Evolutionary conservation across 1,140 invertebrate species (phyloP).

Genomic region (Drosophila repleta): DNA sequence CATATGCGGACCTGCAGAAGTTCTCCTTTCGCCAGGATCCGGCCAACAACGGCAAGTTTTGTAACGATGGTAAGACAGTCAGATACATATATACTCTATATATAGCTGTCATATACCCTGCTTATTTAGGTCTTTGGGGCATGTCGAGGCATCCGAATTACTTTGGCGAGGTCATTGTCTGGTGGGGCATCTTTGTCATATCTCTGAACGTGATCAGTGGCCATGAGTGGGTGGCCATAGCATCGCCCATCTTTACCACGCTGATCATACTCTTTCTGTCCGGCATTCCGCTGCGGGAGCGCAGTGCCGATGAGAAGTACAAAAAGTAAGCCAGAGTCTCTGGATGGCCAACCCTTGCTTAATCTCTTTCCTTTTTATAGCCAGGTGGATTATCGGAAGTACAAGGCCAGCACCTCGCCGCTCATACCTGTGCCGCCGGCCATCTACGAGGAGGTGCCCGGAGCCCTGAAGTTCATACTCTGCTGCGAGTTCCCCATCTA

Average conservation of each 20-base stretch:
- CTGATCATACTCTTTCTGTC: conserved; percentile 95
- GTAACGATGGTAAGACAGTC: conserved; percentile 89
- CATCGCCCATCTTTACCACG: conserved; percentile 95
- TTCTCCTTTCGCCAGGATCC: conserved; percentile 94
- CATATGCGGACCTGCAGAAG: conserved; percentile 95
- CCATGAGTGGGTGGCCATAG: conserved; percentile 92
- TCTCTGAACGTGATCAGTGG: conserved; percentile 93
- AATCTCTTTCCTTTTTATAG: conserved; percentile 79
- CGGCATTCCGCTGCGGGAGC: conserved; percentile 93
- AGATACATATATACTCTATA: not conserved
- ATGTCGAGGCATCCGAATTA: conserved; percentile 97
- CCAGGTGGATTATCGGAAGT: conserved; percentile 92
- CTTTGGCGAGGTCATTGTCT: conserved; percentile 96
- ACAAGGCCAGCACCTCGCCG: conserved; percentile 94
- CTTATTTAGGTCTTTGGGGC: conserved; percentile 90
- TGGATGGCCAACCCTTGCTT: not conserved
- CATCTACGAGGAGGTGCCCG: conserved; percentile 92
- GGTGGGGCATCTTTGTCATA: conserved; percentile 97
- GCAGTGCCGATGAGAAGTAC: conserved; percentile 93
- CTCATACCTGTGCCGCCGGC: conserved; percentile 93
- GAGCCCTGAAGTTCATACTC: conserved; percentile 91
- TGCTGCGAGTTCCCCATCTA: conserved; percentile 96
- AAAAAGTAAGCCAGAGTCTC: conserved; percentile 88
- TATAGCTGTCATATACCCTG: not conserved
- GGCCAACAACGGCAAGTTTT: conserved; percentile 94